These are phyloP conservation scores for Sorex araneus DNA, from an alignment of 2,113 vertebrate genomes.

Conservation along the genomic window DNA sequence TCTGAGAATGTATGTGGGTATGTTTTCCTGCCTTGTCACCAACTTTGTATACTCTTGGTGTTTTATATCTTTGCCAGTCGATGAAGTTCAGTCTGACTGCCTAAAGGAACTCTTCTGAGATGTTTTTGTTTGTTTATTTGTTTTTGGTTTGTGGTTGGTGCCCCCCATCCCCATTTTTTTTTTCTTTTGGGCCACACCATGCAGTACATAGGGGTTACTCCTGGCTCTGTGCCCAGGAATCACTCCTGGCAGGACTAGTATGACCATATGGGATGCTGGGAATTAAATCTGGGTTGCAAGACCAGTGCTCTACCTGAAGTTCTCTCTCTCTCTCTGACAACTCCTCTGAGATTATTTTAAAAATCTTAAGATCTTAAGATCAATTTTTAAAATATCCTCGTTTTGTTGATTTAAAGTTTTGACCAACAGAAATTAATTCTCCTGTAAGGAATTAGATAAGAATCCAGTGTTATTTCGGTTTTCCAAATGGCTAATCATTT, in stretches of 20 bases:
- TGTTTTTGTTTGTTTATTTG: too few species aligned
- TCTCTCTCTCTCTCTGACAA: too few species aligned
- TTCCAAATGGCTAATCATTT: constrained; percentile 17
- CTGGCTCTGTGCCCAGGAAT: too few species aligned
- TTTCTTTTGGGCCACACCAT: too few species aligned
- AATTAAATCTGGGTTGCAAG: too few species aligned
- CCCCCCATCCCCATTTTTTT: too few species aligned
- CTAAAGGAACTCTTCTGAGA: background rate
- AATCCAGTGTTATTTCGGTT: constrained; percentile 34
- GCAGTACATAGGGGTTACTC: too few species aligned
- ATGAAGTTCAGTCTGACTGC: background rate
- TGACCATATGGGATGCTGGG: too few species aligned
- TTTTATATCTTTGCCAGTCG: background rate
- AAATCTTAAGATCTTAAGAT: background rate
- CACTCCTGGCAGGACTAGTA: too few species aligned
- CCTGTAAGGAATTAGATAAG: background rate
- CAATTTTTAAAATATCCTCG: background rate
- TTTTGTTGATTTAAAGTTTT: constrained; percentile 53
- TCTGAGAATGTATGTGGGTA: background rate
- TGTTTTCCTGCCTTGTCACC: background rate
- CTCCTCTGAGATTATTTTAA: background rate
- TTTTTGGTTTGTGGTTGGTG: too few species aligned
- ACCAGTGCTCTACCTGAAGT: too few species aligned
- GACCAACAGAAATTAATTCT: constrained; percentile 35
- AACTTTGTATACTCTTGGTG: background rate